phyloP scores from a whole-genome alignment of 2,113 vertebrate genomes.

The Illadopsis cleaveri region DNA sequence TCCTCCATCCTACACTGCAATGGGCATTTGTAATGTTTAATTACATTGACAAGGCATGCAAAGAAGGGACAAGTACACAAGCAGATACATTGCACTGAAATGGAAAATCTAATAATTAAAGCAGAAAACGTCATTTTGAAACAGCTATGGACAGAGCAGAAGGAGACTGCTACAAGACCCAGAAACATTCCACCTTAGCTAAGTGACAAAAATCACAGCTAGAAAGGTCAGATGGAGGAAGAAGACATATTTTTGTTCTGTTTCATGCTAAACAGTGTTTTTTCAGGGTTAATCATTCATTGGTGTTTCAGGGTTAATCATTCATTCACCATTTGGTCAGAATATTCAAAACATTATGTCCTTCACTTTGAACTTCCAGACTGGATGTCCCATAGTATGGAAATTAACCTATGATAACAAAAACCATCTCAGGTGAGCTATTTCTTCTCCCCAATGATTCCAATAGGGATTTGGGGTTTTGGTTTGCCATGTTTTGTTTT shows the following conservation, averaged over 20 bases:
- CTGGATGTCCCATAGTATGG: background rate
- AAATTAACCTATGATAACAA: background rate
- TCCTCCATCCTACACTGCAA: background rate
- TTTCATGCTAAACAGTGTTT: background rate
- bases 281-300: background rate
- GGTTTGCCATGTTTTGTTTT: background rate
- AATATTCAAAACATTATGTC: background rate
- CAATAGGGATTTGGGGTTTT: background rate
- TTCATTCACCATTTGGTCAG: background rate
- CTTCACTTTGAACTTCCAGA: background rate
- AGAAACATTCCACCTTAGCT: background rate
- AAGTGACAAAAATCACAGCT: background rate
- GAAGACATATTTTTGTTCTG: background rate
- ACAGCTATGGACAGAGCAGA: background rate
- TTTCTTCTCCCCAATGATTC: background rate
- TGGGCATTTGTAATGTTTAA: slow-evolving; percentile 11
- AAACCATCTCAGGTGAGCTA: background rate
- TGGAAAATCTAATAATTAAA: background rate
- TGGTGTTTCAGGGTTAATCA: background rate
- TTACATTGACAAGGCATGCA: background rate
- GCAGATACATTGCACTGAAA: background rate
- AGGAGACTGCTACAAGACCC: background rate
- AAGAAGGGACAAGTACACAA: background rate
- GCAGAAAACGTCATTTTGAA: background rate
- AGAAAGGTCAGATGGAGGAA: background rate